Evolutionary conservation across 2,113 vertebrate genomes (phyloP).

Genomic region (Petroica traversi): DNA sequence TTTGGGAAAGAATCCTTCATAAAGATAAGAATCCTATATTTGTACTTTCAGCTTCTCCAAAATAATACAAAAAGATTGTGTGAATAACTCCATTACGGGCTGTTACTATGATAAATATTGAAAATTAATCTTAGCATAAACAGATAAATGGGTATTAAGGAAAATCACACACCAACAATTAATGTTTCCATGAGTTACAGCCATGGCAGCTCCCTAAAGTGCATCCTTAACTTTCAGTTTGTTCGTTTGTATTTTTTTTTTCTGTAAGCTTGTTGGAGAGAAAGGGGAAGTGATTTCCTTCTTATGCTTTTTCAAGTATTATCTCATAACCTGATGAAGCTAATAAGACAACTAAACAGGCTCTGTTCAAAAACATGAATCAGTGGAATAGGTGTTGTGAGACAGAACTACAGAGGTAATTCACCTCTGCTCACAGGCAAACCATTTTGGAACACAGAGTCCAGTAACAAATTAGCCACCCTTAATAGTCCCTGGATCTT

Average conservation of each 20-base stretch:
- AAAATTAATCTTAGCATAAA: neutral
- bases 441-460: neutral
- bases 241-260: neutral
- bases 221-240: neutral
- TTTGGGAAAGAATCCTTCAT: neutral
- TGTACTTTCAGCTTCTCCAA: neutral
- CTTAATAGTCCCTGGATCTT: neutral
- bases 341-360: neutral
- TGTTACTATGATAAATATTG: neutral
- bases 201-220: neutral
- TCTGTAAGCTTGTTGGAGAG: neutral
- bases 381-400: fast-evolving
- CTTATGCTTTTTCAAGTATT: neutral
- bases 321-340: neutral
- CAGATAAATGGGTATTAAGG: neutral
- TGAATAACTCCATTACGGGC: neutral
- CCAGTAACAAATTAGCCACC: neutral
- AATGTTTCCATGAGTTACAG: neutral
- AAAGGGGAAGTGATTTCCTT: neutral
- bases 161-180: neutral
- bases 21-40: neutral
- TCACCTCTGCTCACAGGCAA: neutral
- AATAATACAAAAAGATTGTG: neutral
- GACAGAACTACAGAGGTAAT: neutral
- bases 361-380: neutral